These are phyloP conservation scores for Tamandua tetradactyla DNA, from an alignment of 2,797 vertebrate genomes.

Conservation along the genomic window DNA sequence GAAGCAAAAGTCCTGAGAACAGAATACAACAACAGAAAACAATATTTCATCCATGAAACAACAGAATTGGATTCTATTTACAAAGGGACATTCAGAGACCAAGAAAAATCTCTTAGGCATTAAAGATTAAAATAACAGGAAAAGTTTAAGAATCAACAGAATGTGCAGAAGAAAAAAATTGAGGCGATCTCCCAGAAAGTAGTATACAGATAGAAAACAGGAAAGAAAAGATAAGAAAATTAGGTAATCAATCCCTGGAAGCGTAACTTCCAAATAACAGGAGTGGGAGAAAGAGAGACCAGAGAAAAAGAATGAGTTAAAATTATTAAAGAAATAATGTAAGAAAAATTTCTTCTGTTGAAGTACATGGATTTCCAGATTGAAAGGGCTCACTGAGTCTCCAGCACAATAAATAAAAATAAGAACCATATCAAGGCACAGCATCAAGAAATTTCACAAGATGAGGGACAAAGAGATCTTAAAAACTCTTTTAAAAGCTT, in stretches of 20 bases:
- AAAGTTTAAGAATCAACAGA: background rate
- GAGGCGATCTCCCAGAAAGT: slow-evolving; percentile 16
- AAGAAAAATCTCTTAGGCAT: slow-evolving; percentile 28
- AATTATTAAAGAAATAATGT: background rate
- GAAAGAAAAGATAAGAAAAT: slow-evolving; percentile 3
- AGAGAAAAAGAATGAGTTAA: background rate
- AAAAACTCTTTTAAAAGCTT: background rate
- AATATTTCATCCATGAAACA: background rate
- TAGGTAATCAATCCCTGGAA: background rate
- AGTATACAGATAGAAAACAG: slow-evolving; percentile 30
- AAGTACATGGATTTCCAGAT: background rate
- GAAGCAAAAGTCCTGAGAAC: background rate
- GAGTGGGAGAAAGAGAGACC: background rate
- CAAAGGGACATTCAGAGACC: slow-evolving; percentile 20
- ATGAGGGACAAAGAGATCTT: background rate
- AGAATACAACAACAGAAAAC: background rate
- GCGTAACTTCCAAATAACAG: slow-evolving; percentile 5
- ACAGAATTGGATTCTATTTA: slow-evolving; percentile 6
- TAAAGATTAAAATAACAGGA: slow-evolving; percentile 34
- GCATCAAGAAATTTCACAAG: background rate
- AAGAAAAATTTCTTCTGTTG: background rate
- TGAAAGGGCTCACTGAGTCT: background rate
- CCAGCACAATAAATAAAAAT: background rate
- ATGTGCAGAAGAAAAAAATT: background rate
- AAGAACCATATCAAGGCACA: background rate